Conservation (phyloP, 2,888 invertebrate species). For the Sminthurinus aureus region DNA sequence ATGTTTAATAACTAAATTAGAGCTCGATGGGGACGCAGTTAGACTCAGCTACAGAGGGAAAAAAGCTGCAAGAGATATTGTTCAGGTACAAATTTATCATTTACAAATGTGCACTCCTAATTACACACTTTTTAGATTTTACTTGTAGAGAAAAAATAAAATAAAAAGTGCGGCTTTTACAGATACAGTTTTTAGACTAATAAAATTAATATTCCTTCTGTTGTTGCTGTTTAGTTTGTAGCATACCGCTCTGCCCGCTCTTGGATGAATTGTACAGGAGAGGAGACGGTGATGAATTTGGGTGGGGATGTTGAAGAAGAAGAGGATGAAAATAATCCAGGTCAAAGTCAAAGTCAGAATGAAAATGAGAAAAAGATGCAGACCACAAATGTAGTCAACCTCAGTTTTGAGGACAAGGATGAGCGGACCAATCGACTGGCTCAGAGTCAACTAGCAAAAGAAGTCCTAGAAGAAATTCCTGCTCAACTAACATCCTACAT, state of each 20-base stretch:
- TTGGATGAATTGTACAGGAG: conserved; percentile 45
- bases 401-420: conserved; percentile 2
- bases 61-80: conserved; percentile 69
- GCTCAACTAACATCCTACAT: conserved; percentile 65
- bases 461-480: conserved; percentile 62
- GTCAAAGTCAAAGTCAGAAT: too few relatives aligned
- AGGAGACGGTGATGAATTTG: conserved; percentile 7
- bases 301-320: not conserved
- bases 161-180: too few relatives aligned
- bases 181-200: too few relatives aligned
- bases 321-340: too few relatives aligned
- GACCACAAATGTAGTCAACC: too few relatives aligned
- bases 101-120: too few relatives aligned
- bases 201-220: too few relatives aligned
- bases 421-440: conserved; percentile 52
- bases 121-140: too few relatives aligned
- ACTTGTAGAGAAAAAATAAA: too few relatives aligned
- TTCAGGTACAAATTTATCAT: conserved; percentile 63
- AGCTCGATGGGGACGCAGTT: conserved; percentile 66
- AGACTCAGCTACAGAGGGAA: conserved; percentile 61
- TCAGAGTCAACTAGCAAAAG: conserved; percentile 65
- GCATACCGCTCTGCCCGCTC: conserved; percentile 61
- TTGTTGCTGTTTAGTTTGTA: too few relatives aligned
- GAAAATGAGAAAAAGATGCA: too few relatives aligned
- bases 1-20: too few relatives aligned